phyloP scores from a whole-genome alignment of 2,797 vertebrate species.

The Xenentodon cancila region DNA sequence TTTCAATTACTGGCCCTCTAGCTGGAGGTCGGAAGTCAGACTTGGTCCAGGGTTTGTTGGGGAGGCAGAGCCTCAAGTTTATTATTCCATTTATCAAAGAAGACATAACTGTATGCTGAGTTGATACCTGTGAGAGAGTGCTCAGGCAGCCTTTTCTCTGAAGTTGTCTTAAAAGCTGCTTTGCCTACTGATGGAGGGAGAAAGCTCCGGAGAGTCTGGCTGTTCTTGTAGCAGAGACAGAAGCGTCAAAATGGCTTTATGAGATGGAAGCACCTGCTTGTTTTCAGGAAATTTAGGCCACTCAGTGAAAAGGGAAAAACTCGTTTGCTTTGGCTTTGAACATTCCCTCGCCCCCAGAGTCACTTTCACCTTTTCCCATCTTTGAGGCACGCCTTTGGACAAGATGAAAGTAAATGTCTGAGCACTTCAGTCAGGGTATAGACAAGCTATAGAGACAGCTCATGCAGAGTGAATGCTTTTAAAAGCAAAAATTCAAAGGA shows the following conservation, averaged over 20 bases:
- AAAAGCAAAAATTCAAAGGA: constrained; percentile 56
- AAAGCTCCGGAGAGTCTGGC: constrained; percentile 21
- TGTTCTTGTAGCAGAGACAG: constrained; percentile 25
- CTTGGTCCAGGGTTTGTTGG: constrained; percentile 31
- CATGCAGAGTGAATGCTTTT: constrained; percentile 49
- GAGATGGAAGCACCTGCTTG: constrained; percentile 45
- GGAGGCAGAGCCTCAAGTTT: constrained; percentile 40
- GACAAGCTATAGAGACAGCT: constrained; percentile 44
- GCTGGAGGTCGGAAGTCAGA: constrained; percentile 60
- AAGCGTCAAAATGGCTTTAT: constrained; percentile 43
- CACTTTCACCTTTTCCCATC: constrained; percentile 57
- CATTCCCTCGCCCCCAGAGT: constrained; percentile 25
- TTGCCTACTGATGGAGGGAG: constrained; percentile 40
- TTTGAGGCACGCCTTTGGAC: constrained; percentile 58
- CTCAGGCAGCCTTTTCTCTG: constrained; percentile 44
- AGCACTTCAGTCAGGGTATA: constrained; percentile 49
- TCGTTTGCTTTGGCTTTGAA: constrained; percentile 62
- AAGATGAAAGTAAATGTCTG: constrained; percentile 70
- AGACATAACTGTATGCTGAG: constrained; percentile 28
- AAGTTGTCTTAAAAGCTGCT: constrained; percentile 39
- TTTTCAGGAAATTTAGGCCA: constrained; percentile 52
- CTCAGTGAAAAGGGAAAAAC: constrained; percentile 27
- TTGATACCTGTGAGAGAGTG: constrained; percentile 20
- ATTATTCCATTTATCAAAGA: constrained; percentile 48
- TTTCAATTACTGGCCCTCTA: constrained; percentile 77